Conservation (phyloP, 2,888 invertebrate species). For the Acanthosoma haemorrhoidale region DNA sequence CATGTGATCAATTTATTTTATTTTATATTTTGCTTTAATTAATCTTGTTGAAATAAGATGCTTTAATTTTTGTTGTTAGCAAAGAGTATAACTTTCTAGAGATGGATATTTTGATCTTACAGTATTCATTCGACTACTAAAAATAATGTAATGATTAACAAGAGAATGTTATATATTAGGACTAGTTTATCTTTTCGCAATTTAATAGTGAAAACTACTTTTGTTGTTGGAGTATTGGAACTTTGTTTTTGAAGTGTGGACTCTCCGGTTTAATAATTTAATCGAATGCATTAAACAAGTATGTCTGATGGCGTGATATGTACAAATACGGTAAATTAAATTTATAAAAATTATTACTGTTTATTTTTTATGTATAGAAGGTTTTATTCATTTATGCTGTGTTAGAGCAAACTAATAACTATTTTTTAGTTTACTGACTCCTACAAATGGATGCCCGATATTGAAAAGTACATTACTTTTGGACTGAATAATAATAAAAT, state of each 20-base stretch:
- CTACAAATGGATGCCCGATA: too few species aligned
- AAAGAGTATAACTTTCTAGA: background rate
- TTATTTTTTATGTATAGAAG: too few species aligned
- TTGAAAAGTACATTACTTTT: too few species aligned
- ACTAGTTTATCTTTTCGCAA: background rate
- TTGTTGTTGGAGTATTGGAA: background rate
- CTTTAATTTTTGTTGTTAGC: background rate
- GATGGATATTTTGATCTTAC: background rate
- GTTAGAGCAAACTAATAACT: too few species aligned
- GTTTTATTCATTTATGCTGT: too few species aligned
- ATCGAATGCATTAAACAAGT: background rate
- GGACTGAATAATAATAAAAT: too few species aligned
- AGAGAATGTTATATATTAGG: background rate
- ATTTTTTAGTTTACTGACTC: too few species aligned
- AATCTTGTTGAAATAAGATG: constrained; percentile 10
- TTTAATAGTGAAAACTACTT: background rate
- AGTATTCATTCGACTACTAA: background rate
- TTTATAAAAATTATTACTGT: background rate
- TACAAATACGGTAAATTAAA: constrained; percentile 2
- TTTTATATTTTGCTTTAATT: background rate
- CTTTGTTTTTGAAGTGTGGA: background rate
- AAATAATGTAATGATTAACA: background rate
- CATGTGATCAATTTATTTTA: too few species aligned
- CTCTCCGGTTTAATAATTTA: background rate
- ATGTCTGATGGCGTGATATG: background rate